phyloP scores from a whole-genome alignment of 1,140 invertebrate genomes.

The Euura saliciscinereae region DNA sequence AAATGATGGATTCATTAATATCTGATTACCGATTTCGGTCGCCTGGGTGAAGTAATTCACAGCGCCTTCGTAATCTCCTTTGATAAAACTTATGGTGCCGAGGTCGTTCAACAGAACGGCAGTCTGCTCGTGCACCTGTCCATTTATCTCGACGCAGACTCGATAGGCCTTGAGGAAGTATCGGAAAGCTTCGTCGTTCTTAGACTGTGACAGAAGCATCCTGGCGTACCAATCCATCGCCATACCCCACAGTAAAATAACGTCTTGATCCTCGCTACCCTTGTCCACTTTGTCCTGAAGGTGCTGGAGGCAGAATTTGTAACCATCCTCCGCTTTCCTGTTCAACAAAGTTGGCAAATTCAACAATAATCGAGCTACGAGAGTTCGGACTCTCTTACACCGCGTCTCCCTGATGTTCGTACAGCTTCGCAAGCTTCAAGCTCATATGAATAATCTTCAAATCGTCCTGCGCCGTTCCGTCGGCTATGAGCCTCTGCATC shows the following conservation, averaged over 20 bases:
- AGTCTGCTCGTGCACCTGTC: slow-evolving; percentile 73
- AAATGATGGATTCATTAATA: not conserved
- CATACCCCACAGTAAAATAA: slow-evolving; percentile 70
- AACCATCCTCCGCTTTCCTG: slow-evolving; percentile 75
- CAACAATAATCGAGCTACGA: not conserved
- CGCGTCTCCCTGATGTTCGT: slow-evolving; percentile 66
- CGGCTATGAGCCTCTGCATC: slow-evolving; percentile 74
- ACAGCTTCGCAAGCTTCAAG: slow-evolving; percentile 76
- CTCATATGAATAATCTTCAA: slow-evolving; percentile 78
- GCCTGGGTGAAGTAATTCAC: slow-evolving; percentile 75
- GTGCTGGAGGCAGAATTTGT: slow-evolving; percentile 75
- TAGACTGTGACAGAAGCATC: slow-evolving; percentile 70
- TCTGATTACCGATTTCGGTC: slow-evolving; percentile 65
- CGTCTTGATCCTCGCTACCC: slow-evolving; percentile 64
- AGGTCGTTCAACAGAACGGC: slow-evolving; percentile 86
- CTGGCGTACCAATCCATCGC: slow-evolving; percentile 83
- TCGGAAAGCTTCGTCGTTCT: slow-evolving; percentile 68
- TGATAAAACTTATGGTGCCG: slow-evolving; percentile 73
- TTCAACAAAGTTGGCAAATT: slow-evolving; percentile 18
- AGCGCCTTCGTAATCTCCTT: slow-evolving; percentile 72
- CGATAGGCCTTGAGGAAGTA: slow-evolving; percentile 75
- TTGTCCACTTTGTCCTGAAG: slow-evolving; percentile 65
- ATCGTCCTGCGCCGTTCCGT: slow-evolving; percentile 74
- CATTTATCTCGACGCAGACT: slow-evolving; percentile 69
- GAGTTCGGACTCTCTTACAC: slow-evolving; percentile 45